phyloP scores from a whole-genome alignment of 1,140 invertebrate species.

The Aphidius gifuensis region DNA sequence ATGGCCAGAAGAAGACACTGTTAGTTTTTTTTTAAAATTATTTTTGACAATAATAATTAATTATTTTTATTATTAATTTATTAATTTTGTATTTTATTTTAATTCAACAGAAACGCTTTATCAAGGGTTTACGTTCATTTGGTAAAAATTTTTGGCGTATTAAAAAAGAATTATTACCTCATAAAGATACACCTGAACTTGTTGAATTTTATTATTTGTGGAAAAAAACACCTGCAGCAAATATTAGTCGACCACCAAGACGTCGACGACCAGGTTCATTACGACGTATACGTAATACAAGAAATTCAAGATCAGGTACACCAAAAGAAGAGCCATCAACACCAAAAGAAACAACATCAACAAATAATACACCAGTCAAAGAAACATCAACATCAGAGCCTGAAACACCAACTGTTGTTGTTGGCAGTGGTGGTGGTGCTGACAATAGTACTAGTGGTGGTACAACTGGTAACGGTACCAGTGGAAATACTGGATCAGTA shows the following conservation, averaged over 20 bases:
- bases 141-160: constrained; percentile 99
- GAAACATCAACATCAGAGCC: constrained; percentile 33
- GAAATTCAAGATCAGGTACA: constrained; percentile 65
- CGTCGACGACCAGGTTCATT: constrained; percentile 85
- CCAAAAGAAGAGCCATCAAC: constrained; percentile 59
- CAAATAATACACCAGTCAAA: constrained; percentile 39
- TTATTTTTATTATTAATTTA: background rate
- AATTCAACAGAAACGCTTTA: constrained; percentile 80
- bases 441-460: too few species aligned
- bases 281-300: constrained; percentile 80
- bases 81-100: constrained; percentile 14
- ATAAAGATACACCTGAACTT: constrained; percentile 94
- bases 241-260: constrained; percentile 87
- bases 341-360: constrained; percentile 54
- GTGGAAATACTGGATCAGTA: constrained; percentile 16
- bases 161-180: constrained; percentile 89
- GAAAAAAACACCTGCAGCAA: constrained; percentile 99
- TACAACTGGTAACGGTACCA: too few species aligned
- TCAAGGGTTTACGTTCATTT: constrained; percentile 95
- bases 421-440: background rate
- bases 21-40: constrained; percentile 51
- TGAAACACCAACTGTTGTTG: constrained; percentile 40
- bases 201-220: constrained; percentile 99
- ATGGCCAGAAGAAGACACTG: constrained; percentile 95
- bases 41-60: constrained; percentile 4